phyloP scores from a whole-genome alignment of 1,140 invertebrate species.

The Diachasma alloeum region DNA sequence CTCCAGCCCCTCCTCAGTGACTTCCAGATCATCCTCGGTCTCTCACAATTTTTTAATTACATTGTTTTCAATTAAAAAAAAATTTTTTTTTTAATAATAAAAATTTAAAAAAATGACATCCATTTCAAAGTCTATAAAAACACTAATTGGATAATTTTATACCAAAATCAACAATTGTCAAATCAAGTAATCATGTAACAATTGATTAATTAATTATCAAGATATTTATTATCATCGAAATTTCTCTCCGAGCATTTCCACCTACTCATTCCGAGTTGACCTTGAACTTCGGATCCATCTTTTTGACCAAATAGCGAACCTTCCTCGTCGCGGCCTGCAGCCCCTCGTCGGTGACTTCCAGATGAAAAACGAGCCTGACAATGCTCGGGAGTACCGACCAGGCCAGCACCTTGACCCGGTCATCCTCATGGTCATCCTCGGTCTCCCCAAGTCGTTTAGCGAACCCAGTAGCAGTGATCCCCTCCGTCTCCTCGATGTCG shows the following conservation, averaged over 20 bases:
- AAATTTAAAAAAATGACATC: too few relatives aligned
- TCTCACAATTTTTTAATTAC: too few relatives aligned
- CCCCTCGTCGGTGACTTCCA: not conserved
- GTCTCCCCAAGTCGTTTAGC: constrained; percentile 67
- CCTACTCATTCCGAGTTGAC: not conserved
- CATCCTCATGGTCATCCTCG: constrained; percentile 47
- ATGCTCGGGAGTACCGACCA: not conserved
- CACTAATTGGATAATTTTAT: too few relatives aligned
- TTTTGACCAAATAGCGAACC: not conserved
- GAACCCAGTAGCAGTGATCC: constrained; percentile 67
- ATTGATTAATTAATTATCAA: too few relatives aligned
- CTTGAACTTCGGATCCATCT: not conserved
- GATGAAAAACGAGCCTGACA: not conserved
- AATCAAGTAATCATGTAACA: too few relatives aligned
- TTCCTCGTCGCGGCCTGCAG: not conserved
- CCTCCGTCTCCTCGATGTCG: constrained; percentile 60
- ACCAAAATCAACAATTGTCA: too few relatives aligned
- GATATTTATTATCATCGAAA: too few relatives aligned
- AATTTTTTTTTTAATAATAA: too few relatives aligned
- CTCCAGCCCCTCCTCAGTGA: not conserved
- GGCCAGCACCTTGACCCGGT: not conserved
- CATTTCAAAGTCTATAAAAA: too few relatives aligned
- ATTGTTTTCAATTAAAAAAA: too few relatives aligned
- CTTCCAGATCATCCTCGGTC: constrained; percentile 58
- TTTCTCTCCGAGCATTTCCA: not conserved